Conservation (phyloP, 2,113 vertebrate genomes). For the Nicator chloris region DNA sequence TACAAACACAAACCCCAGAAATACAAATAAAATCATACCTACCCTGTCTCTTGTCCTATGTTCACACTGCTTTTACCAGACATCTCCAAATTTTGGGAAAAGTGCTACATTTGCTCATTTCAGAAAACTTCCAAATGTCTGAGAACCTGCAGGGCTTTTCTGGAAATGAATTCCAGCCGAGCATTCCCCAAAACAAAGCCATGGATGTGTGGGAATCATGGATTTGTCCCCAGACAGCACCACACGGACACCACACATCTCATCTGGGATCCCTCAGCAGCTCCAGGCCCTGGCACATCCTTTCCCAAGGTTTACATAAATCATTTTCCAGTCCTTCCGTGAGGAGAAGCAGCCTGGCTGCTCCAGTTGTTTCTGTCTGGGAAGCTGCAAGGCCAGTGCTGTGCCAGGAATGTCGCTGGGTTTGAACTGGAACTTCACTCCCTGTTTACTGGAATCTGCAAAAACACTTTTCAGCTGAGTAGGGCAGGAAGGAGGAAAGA, state of each 20-base stretch:
- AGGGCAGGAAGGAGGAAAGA: not conserved
- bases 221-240: not conserved
- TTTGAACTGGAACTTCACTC: not conserved
- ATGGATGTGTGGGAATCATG: accelerated
- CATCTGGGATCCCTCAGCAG: not conserved
- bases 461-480: not conserved
- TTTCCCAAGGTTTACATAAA: not conserved
- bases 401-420: not conserved
- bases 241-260: accelerated
- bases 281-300: not conserved
- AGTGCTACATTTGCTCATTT: not conserved
- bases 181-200: not conserved
- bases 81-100: not conserved
- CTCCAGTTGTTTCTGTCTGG: not conserved
- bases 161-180: not conserved
- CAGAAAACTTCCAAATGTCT: not conserved
- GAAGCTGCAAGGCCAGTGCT: not conserved
- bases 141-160: not conserved
- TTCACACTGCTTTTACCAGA: not conserved
- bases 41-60: not conserved
- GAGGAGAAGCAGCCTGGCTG: not conserved
- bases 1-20: not conserved
- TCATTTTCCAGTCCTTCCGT: not conserved
- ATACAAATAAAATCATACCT: not conserved
- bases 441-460: not conserved